phyloP scores from a whole-genome alignment of 2,113 vertebrate species.

The Vireo altiloquus region DNA sequence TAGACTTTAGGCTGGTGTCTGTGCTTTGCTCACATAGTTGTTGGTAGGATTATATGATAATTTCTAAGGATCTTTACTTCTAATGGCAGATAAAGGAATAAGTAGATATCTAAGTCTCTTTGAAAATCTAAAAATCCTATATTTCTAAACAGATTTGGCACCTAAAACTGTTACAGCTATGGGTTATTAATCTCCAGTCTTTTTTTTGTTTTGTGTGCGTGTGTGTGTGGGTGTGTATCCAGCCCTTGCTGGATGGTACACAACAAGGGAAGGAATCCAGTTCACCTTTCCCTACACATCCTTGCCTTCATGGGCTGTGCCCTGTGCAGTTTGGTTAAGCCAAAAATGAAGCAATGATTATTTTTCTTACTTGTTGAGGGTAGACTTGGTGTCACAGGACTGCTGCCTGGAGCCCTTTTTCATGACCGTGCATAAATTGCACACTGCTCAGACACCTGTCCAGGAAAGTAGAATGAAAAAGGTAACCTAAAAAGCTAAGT shows the following conservation, averaged over 20 bases:
- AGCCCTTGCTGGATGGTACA: neutral
- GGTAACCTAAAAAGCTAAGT: neutral
- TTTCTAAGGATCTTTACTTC: neutral
- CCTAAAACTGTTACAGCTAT: neutral
- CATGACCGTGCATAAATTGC: neutral
- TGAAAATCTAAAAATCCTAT: neutral
- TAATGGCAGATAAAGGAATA: neutral
- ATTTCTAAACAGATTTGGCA: neutral
- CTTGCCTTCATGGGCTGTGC: neutral
- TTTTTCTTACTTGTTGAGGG: neutral
- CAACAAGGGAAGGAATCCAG: neutral
- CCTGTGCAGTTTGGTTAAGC: neutral
- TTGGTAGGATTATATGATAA: neutral
- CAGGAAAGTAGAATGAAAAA: neutral
- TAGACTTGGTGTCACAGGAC: neutral
- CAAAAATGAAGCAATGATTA: neutral
- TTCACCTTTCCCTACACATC: neutral
- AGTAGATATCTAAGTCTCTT: neutral
- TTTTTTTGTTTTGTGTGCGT: neutral
- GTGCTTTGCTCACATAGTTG: neutral
- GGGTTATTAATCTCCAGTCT: neutral
- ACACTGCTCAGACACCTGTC: neutral
- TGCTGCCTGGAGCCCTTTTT: neutral
- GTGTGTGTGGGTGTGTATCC: accelerated
- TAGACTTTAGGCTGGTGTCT: neutral